These are phyloP conservation scores for Ataeniobius toweri DNA, from an alignment of 2,797 vertebrate species.

Conservation along the genomic window DNA sequence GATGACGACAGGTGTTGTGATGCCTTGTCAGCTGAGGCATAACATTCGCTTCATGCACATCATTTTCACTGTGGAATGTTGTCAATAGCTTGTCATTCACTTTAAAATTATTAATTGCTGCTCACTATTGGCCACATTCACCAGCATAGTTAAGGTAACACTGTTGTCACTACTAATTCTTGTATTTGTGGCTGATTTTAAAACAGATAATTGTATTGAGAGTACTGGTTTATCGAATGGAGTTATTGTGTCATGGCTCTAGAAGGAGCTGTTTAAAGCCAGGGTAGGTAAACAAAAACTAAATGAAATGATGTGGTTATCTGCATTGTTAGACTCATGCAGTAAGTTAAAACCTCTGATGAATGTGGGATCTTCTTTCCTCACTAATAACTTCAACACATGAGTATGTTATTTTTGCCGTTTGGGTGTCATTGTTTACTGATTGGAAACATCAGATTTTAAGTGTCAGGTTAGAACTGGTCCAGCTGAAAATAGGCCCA, in stretches of 20 bases:
- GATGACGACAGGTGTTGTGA: slow-evolving; percentile 22
- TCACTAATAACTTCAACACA: background rate
- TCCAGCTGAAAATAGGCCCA: background rate
- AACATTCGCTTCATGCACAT: slow-evolving; percentile 14
- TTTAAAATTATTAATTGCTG: background rate
- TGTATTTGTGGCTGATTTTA: background rate
- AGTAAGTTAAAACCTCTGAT: background rate
- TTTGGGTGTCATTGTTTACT: background rate
- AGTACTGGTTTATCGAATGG: background rate
- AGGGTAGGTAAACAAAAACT: background rate
- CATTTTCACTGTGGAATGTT: slow-evolving; percentile 4
- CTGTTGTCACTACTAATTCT: background rate
- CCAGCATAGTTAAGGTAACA: background rate
- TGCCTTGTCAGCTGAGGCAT: slow-evolving; percentile 30
- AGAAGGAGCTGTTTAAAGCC: background rate
- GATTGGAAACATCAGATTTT: background rate
- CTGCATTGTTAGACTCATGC: background rate
- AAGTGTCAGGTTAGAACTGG: background rate
- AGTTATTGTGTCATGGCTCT: background rate
- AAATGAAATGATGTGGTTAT: background rate
- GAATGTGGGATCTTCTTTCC: background rate
- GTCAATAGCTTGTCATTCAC: background rate
- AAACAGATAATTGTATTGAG: background rate
- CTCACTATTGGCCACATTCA: background rate
- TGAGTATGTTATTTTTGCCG: background rate